A percentile compares a stretch with the other conserved stretches of the same genome.
phyloP scores from a whole-genome alignment of 1,140 invertebrate species.

The Orchestia grillus region DNA sequence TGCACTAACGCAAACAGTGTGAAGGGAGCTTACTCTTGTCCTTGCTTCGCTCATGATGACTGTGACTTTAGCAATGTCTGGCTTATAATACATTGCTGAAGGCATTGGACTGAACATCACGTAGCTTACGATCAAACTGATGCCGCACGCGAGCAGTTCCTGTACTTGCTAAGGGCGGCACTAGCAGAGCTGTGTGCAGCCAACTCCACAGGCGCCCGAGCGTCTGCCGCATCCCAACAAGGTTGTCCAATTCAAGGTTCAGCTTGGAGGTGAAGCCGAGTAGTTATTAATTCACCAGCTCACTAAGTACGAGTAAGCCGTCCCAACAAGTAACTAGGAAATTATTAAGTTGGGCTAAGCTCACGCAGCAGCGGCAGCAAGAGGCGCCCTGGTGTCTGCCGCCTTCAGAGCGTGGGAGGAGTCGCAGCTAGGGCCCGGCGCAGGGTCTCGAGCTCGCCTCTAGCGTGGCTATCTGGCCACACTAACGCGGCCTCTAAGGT shows the following conservation, averaged over 20 bases:
- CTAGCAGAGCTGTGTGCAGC: not conserved
- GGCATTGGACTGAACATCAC: conserved; percentile 8
- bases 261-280: not conserved
- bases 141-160: not conserved
- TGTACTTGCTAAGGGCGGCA: not conserved
- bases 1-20: conserved; percentile 1
- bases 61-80: conserved; percentile 24
- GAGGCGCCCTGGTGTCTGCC: conserved; percentile 42
- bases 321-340: not conserved
- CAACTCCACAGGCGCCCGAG: not conserved
- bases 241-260: not conserved
- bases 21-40: conserved; percentile 25
- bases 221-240: not conserved
- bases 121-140: conserved; percentile 39
- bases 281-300: not conserved
- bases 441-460: not conserved
- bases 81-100: conserved; percentile 36
- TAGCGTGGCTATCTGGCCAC: not conserved
- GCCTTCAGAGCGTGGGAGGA: conserved; percentile 35
- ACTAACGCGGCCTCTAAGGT: not conserved
- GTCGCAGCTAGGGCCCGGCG: not conserved
- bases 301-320: not conserved
- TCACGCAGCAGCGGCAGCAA: not conserved
- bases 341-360: not conserved
- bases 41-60: conserved; percentile 25